Evolutionary conservation across 1,140 invertebrate genomes (phyloP).

Genomic region (Plutomurus gul): DNA sequence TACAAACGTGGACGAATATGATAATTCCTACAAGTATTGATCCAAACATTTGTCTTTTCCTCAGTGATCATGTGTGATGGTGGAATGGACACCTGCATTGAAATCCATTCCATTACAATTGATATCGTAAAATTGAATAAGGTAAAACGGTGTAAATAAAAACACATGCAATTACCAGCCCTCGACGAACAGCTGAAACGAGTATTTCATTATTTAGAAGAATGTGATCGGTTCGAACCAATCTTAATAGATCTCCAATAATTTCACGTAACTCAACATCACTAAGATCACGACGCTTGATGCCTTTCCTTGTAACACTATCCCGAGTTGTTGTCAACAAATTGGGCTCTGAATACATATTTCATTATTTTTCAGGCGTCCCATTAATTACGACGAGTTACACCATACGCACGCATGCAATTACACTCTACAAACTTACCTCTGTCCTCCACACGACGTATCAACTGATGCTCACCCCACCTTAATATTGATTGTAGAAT

Average conservation of each 20-base stretch:
- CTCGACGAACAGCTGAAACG: slow-evolving; percentile 71
- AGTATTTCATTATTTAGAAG: slow-evolving; percentile 76
- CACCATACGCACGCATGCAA: neutral
- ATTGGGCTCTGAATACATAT: slow-evolving; percentile 75
- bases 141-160: neutral
- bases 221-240: slow-evolving; percentile 87
- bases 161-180: slow-evolving; percentile 73
- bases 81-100: slow-evolving; percentile 66
- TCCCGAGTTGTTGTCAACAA: slow-evolving; percentile 88
- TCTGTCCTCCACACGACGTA: slow-evolving; percentile 53
- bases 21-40: slow-evolving; percentile 71
- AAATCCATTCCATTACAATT: neutral
- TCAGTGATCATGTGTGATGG: slow-evolving; percentile 83
- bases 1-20: slow-evolving; percentile 83
- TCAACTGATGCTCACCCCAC: slow-evolving; percentile 53
- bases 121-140: neutral
- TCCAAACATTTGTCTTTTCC: slow-evolving; percentile 81
- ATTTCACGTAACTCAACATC: slow-evolving; percentile 86
- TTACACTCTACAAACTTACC: slow-evolving; percentile 30
- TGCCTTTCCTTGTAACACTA: slow-evolving; percentile 81
- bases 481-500: slow-evolving; percentile 41
- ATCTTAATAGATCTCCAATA: slow-evolving; percentile 76
- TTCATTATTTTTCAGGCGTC: no score
- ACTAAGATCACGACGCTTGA: slow-evolving; percentile 75
- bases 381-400: no score